These are phyloP conservation scores for Falco naumanni DNA, from an alignment of 2,797 vertebrate species.

Conservation along the genomic window DNA sequence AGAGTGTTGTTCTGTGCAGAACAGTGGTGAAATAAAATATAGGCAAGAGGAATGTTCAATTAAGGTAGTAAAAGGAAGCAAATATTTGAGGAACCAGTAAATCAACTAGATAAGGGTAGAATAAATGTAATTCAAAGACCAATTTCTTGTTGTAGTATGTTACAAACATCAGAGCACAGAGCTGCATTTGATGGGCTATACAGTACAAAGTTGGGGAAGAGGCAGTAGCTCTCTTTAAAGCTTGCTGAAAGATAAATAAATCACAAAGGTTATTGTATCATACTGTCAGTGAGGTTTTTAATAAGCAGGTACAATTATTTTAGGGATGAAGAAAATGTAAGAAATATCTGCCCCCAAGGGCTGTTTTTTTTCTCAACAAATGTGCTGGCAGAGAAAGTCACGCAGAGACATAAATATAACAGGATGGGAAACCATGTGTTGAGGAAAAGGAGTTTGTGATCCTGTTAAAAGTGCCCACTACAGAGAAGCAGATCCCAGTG, in stretches of 20 bases:
- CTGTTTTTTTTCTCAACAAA: slow-evolving; percentile 41
- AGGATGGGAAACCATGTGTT: background rate
- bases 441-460: background rate
- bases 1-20: background rate
- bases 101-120: slow-evolving; percentile 54
- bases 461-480: background rate
- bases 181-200: slow-evolving; percentile 52
- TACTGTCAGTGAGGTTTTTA: slow-evolving; percentile 39
- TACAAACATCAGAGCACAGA: slow-evolving; percentile 39
- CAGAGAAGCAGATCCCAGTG: background rate
- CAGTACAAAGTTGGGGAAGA: slow-evolving; percentile 30
- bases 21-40: background rate
- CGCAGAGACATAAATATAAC: slow-evolving; percentile 25
- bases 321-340: slow-evolving; percentile 30
- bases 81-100: slow-evolving; percentile 69
- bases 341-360: background rate
- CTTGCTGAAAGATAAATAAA: slow-evolving; percentile 56
- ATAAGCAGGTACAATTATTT: slow-evolving; percentile 39
- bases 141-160: slow-evolving; percentile 47
- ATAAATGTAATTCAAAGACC: slow-evolving; percentile 58
- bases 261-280: slow-evolving; percentile 47
- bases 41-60: slow-evolving; percentile 53
- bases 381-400: slow-evolving; percentile 34
- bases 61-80: slow-evolving; percentile 57
- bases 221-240: slow-evolving; percentile 35